Conservation (phyloP, 2,113 vertebrate species). For the Tenebrosternarchus preto region DNA sequence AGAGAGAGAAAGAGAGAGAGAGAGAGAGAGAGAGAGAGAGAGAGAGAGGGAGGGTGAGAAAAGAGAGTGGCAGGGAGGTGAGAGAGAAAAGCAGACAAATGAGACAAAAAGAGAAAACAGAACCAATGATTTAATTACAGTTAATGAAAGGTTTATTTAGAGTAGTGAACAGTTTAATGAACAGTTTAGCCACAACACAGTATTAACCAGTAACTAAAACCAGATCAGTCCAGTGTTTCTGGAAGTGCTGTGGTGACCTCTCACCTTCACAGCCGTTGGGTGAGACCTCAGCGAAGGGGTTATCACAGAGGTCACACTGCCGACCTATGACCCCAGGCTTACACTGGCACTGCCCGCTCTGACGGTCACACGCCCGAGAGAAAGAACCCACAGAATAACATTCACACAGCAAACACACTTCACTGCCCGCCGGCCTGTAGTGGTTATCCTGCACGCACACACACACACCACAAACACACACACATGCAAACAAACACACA, state of each 20-base stretch:
- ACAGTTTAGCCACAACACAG: no score
- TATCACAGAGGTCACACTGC: conserved; percentile 94
- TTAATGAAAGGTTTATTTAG: no score
- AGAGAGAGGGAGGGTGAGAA: conserved; percentile 6
- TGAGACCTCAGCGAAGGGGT: conserved; percentile 95
- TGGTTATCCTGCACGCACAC: conserved; percentile 84
- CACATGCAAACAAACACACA: conserved; percentile 1
- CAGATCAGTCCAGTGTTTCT: not conserved
- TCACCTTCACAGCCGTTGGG: conserved; percentile 89
- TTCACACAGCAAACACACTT: conserved; percentile 85
- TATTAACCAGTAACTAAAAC: no score
- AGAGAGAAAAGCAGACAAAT: not conserved
- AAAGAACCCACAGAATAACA: conserved; percentile 91
- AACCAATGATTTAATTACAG: no score
- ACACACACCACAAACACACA: conserved; percentile 19
- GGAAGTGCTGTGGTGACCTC: conserved; percentile 45
- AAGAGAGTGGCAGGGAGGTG: not conserved
- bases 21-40: conserved; percentile 25
- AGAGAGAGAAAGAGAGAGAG: conserved; percentile 26
- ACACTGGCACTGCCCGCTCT: conserved; percentile 89
- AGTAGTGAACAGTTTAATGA: no score
- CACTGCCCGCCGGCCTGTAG: conserved; percentile 76
- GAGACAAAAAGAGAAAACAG: not conserved
- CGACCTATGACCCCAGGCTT: conserved; percentile 91
- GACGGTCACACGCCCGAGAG: conserved; percentile 82